These are phyloP conservation scores for Leptinotarsa peninsularis DNA, from an alignment of 2,888 invertebrate species.

Conservation along the genomic window DNA sequence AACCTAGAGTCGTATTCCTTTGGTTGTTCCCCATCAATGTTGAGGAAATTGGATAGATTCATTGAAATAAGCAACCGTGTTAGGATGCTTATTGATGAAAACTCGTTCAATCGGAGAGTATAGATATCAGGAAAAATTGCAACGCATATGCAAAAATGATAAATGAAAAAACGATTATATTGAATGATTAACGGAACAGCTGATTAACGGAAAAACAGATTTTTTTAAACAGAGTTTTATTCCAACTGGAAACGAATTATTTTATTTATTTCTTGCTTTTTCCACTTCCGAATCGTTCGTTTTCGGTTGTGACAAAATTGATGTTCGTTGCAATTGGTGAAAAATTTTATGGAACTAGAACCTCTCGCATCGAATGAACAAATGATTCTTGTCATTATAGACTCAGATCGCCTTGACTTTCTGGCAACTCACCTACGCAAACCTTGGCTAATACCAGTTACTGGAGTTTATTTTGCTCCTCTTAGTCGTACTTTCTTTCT, in stretches of 20 bases:
- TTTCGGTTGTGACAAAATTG: background rate
- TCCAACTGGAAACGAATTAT: background rate
- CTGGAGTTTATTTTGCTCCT: too few species aligned
- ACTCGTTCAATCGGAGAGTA: slow-evolving; percentile 5
- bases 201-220: too few species aligned
- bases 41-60: slow-evolving; percentile 46
- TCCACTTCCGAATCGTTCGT: background rate
- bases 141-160: background rate
- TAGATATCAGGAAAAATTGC: slow-evolving; percentile 24
- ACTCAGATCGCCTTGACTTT: too few species aligned
- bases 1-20: slow-evolving; percentile 37
- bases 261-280: background rate
- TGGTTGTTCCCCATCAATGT: slow-evolving; percentile 40
- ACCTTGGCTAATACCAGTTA: too few species aligned
- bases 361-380: too few species aligned
- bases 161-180: background rate
- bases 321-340: background rate
- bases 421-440: too few species aligned
- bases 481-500: too few species aligned
- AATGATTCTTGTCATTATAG: too few species aligned
- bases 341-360: too few species aligned
- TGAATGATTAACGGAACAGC: background rate
- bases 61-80: slow-evolving; percentile 33
- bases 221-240: background rate
- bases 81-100: slow-evolving; percentile 12